Base-by-base conservation (phyloP, 2,888 invertebrate genomes). In the Omphaloscelis lunosa region DNA sequence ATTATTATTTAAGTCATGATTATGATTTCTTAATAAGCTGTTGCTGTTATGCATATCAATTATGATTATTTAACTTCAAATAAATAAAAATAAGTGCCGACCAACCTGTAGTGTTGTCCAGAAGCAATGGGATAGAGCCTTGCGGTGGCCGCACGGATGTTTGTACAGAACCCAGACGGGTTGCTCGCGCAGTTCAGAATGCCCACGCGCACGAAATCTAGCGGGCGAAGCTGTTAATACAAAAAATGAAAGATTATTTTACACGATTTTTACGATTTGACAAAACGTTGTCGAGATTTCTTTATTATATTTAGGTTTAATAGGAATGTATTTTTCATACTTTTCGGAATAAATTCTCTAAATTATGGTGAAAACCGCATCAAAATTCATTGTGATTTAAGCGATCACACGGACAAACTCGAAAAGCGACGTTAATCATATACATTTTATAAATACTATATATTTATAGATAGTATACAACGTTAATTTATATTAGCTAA, bases 131-230 rank as follows among this genome's bases (percentile, higher is more conserved):
- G 95, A 80, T 95, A 96, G 0, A 95, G 88, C 0, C 95, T 82
- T 0, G 93, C 95, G 9, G 94, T 91, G 39, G 96, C 92, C 12
- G 90, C 75, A 15, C 95, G 93, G n/a, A 96, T 92, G 84, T 96
- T 96, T 15, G 77, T 77, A 74, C 96, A 96, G 86, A 95, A 90
- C 0, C 93, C 94, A 9, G 75, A 56, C 1, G 84, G 67, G 1
- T 76, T 77, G 3, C 76, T 78, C 1, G 79, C 84, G 80, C 96
- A 96, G 72, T 89, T 88, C 75, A 96, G 78, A 58, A 93, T 82
- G 3, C 95, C 94, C 56, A 94, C 95, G 4, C 94, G 94, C 6
- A 96, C 91, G 59, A 90, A 92, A 8, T 91, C 84, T 68, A 96
- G 81, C 12, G 95, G 94, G 0, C 94, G 93, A 0, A 96, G 91